Percentiles rank a stretch among this genome's conserved stretches.
phyloP scores from a whole-genome alignment of 1,140 invertebrate genomes.

The Atta cephalotes region DNA sequence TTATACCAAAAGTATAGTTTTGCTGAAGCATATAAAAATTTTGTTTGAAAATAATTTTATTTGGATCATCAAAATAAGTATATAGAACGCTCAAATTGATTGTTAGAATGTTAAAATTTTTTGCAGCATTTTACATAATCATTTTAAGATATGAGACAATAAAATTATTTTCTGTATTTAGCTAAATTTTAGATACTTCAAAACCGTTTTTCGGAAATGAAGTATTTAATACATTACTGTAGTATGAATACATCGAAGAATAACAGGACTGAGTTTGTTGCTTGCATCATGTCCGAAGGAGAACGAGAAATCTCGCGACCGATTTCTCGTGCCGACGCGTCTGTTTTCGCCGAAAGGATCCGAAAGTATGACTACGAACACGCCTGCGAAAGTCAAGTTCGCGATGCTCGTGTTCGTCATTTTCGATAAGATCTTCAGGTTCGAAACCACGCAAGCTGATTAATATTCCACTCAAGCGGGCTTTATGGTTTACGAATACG shows the following conservation, averaged over 20 bases:
- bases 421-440: slow-evolving; percentile 67
- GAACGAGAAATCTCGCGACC: slow-evolving; percentile 27
- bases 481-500: slow-evolving; percentile 74
- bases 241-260: neutral
- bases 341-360: slow-evolving; percentile 36
- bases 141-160: too few relatives aligned
- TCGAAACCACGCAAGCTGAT: slow-evolving; percentile 52
- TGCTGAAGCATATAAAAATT: too few relatives aligned
- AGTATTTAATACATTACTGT: neutral
- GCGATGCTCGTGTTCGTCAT: slow-evolving; percentile 40
- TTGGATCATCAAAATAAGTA: too few relatives aligned
- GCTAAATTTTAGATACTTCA: too few relatives aligned
- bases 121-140: too few relatives aligned
- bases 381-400: slow-evolving; percentile 27
- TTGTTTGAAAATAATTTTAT: too few relatives aligned
- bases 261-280: slow-evolving; percentile 6
- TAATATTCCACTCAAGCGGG: slow-evolving; percentile 69
- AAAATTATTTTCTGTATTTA: too few relatives aligned
- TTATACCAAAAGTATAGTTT: neutral
- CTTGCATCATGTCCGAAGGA: neutral
- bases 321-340: slow-evolving; percentile 15
- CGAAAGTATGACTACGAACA: slow-evolving; percentile 46
- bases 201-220: too few relatives aligned
- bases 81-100: too few relatives aligned
- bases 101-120: too few relatives aligned